Conservation (phyloP, 2,888 invertebrate species). For the Syrphus vitripennis region DNA sequence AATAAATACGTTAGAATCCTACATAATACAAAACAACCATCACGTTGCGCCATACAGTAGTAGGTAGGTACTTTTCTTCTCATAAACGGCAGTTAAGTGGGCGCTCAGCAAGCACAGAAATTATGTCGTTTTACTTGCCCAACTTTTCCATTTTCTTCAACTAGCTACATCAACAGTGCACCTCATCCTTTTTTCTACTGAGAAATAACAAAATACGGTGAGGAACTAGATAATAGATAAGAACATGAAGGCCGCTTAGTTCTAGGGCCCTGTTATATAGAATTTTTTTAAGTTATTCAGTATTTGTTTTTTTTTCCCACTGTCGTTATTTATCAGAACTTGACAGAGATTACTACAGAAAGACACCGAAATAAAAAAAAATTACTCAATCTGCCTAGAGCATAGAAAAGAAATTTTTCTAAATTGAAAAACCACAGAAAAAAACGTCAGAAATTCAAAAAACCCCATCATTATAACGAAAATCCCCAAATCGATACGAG, state of each 20-base stretch:
- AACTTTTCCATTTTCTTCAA: slow-evolving; percentile 15
- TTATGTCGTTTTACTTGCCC: slow-evolving; percentile 21
- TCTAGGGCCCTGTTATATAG: neutral
- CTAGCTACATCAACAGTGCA: neutral
- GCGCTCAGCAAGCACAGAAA: slow-evolving; percentile 31
- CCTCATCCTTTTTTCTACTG: too few species aligned
- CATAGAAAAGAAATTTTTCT: too few species aligned
- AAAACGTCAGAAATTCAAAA: too few species aligned
- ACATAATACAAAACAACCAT: neutral
- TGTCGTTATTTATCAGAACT: too few species aligned
- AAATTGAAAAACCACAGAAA: too few species aligned
- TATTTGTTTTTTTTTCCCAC: too few species aligned
- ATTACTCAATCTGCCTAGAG: too few species aligned
- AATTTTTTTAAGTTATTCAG: neutral
- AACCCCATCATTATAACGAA: too few species aligned
- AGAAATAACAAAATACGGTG: neutral
- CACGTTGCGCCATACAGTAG: slow-evolving; percentile 8
- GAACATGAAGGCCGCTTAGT: neutral
- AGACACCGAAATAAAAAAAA: too few species aligned
- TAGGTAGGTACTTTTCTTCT: slow-evolving; percentile 54
- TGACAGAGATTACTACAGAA: too few species aligned
- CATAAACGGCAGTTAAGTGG: slow-evolving; percentile 61
- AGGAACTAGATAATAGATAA: neutral
- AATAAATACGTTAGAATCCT: neutral
- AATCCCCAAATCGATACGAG: too few species aligned